These are phyloP conservation scores for Trigoniulus corallinus DNA, from an alignment of 1,140 invertebrate genomes.

Conservation along the genomic window DNA sequence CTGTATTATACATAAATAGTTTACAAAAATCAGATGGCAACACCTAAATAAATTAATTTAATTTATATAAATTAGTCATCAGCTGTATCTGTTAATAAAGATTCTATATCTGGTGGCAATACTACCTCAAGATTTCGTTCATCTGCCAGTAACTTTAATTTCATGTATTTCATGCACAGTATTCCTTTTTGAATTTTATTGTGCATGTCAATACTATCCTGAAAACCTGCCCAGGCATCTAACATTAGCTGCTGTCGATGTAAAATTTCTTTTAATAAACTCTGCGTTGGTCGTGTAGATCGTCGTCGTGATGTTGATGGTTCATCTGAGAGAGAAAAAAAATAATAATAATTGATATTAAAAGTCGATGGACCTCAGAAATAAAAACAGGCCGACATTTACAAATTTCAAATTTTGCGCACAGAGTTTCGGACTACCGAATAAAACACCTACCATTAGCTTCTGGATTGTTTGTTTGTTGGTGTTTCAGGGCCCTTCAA, in stretches of 20 bases:
- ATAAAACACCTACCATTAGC: neutral
- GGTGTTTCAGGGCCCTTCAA: no score
- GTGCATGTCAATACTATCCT: neutral
- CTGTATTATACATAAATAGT: no score
- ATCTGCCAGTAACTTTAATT: neutral
- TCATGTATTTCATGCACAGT: neutral
- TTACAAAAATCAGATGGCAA: no score
- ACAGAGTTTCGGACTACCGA: neutral
- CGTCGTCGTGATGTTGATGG: neutral
- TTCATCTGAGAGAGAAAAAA: no score
- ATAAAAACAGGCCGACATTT: neutral
- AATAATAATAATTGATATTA: no score
- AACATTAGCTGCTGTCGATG: neutral
- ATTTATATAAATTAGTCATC: no score
- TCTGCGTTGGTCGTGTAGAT: neutral
- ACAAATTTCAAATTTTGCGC: neutral
- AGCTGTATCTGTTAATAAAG: neutral
- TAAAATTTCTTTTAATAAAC: neutral
- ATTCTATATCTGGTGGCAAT: neutral
- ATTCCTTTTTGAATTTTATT: neutral
- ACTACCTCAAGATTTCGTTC: neutral
- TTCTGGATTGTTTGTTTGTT: neutral
- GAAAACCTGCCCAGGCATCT: neutral
- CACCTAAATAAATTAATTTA: no score
- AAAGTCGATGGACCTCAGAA: neutral